Conservation (phyloP, 2,797 vertebrate genomes). For the Sitta carolinensis region DNA sequence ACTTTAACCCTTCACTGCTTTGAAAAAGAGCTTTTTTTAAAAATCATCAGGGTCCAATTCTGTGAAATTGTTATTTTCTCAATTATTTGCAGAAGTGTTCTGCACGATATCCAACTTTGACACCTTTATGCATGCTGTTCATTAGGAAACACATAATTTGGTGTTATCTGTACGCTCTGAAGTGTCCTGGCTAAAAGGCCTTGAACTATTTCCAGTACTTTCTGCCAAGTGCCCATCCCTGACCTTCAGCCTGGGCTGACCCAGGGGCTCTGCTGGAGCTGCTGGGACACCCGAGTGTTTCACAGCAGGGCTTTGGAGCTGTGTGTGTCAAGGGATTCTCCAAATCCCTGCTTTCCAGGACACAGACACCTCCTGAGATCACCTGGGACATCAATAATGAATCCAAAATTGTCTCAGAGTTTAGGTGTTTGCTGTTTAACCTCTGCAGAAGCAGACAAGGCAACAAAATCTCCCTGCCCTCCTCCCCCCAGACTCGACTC, state of each 20-base stretch:
- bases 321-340: no score
- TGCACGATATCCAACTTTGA: background rate
- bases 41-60: background rate
- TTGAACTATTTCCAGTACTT: background rate
- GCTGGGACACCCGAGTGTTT: background rate
- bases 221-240: background rate
- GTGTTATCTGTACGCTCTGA: background rate
- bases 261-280: background rate
- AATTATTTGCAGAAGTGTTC: background rate
- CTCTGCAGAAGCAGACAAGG: background rate
- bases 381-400: background rate
- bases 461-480: background rate
- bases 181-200: background rate
- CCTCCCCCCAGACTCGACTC: background rate
- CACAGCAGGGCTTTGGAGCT: fast-evolving
- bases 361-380: background rate
- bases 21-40: background rate
- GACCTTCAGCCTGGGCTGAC: background rate
- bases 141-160: background rate
- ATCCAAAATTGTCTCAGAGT: background rate
- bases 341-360: background rate
- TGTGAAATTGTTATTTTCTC: background rate
- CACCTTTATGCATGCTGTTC: background rate
- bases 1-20: background rate
- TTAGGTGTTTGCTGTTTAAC: background rate